Conservation (phyloP, 2,113 vertebrate genomes). For the Tachuris rubrigastra region DNA sequence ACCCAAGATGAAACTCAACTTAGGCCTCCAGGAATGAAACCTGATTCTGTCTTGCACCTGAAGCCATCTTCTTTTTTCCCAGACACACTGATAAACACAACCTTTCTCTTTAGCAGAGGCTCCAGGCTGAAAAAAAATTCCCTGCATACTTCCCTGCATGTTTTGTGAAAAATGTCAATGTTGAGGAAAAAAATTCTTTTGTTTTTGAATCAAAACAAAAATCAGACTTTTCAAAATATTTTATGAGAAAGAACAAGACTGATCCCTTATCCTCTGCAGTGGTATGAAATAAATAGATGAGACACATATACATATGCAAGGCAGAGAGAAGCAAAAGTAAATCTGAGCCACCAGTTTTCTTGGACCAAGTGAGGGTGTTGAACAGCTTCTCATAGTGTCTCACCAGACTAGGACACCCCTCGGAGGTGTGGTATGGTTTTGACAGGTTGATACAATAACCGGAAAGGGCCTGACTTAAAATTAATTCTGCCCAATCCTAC, state of each 20-base stretch:
- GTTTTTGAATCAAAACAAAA: neutral
- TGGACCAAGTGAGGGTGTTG: neutral
- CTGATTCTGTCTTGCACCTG: slow-evolving; percentile 12
- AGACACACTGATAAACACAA: neutral
- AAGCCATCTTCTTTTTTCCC: neutral
- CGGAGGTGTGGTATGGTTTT: neutral
- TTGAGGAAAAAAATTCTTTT: neutral
- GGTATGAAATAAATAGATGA: neutral
- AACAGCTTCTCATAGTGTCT: neutral
- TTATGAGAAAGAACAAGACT: neutral
- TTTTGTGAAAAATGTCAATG: neutral
- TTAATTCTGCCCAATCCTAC: neutral
- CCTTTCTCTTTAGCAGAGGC: neutral
- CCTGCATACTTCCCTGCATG: neutral
- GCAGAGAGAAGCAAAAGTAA: neutral
- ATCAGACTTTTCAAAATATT: neutral
- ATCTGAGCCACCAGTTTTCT: neutral
- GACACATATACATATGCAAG: neutral
- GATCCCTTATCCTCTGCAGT: neutral
- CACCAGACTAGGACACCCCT: neutral
- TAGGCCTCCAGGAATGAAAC: neutral
- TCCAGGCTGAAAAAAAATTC: neutral
- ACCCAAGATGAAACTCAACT: neutral
- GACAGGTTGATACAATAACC: neutral
- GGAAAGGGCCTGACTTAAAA: neutral